Conservation (phyloP, 2,888 invertebrate genomes). For the Caenorhabditis japonica region DNA sequence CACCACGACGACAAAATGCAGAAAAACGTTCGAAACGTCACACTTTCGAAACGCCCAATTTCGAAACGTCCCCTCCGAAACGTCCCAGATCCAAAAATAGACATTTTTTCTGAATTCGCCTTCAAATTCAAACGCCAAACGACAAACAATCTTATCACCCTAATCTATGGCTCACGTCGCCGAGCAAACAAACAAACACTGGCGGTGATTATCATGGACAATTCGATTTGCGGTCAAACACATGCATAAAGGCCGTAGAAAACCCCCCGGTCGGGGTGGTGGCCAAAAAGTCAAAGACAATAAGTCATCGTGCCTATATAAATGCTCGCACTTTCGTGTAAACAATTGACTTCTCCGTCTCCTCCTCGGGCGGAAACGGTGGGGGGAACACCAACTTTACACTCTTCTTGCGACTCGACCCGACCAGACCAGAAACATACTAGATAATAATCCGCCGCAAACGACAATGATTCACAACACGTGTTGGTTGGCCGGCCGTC, state of each 20-base stretch:
- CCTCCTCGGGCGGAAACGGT: not conserved
- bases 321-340: slow-evolving; percentile 43
- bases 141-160: slow-evolving; percentile 41
- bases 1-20: too few relatives aligned
- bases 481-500: slow-evolving; percentile 7
- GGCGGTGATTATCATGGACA: slow-evolving; percentile 37
- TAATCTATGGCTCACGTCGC: slow-evolving; percentile 52
- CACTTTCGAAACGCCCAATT: too few relatives aligned
- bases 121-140: slow-evolving; percentile 35
- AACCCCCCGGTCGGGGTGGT: not conserved
- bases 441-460: too few relatives aligned
- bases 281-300: slow-evolving; percentile 26
- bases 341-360: slow-evolving; percentile 23
- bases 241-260: too few relatives aligned
- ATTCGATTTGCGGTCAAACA: too few relatives aligned
- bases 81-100: too few relatives aligned
- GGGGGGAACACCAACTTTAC: slow-evolving; percentile 26
- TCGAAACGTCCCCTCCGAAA: too few relatives aligned
- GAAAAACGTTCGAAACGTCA: too few relatives aligned
- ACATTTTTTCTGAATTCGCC: too few relatives aligned
- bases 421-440: too few relatives aligned
- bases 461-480: not conserved
- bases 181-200: slow-evolving; percentile 34
- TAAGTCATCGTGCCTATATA: slow-evolving; percentile 31
- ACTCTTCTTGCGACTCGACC: slow-evolving; percentile 1